Evolutionary conservation across 1,140 invertebrate genomes (phyloP), one percentile per base, ranked within the genome.

Genomic region (fruit fly (Drosophila melanogaster)): DNA sequence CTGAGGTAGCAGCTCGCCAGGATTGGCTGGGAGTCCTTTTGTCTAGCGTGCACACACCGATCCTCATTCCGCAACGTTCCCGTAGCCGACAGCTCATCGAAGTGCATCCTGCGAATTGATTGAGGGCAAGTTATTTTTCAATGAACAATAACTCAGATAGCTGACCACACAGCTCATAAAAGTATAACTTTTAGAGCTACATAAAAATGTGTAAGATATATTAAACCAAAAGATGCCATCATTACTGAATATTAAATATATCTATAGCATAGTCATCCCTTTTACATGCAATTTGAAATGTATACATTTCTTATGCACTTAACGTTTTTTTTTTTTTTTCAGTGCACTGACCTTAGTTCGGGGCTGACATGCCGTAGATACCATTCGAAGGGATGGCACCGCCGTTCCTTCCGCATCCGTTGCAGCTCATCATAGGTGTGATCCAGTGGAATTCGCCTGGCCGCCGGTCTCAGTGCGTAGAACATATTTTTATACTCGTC

Each of bases 371-470:
- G 98, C 38, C 97, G 94, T 64, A 99, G 93, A 93, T 98, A 99
- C 99, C 99, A 99, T 57, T 95, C 94, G 89, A 99, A 99, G 55
- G 93, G 93, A 89, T 96, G 95, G 90, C 99, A 99, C 2, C 96
- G 93, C 1, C 98, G 93, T 71, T 94, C 93, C 71, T 96, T 93
- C 53, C 97, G 93, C n/a, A 99, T 92, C 46, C 94, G 93, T 11
- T 55, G 55, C 24, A 69, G 19, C 35, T 75, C 44, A 30, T 54
- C 22, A 38, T 22, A 49, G n/a, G 66, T 47, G 80, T 67, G 30
- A 57, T 72, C 77, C 67, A 81, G 56, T 66, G 60, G 50, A 72
- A 90, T 90, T 49, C 50, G 51, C 54, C 47, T 77, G 41, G 91
- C 86, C 37, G 50, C 60, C 57, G 91, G 83, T 44, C 79, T 89